Evolutionary conservation across 2,888 invertebrate species (phyloP).

Genomic region (Trilocha varians): DNA sequence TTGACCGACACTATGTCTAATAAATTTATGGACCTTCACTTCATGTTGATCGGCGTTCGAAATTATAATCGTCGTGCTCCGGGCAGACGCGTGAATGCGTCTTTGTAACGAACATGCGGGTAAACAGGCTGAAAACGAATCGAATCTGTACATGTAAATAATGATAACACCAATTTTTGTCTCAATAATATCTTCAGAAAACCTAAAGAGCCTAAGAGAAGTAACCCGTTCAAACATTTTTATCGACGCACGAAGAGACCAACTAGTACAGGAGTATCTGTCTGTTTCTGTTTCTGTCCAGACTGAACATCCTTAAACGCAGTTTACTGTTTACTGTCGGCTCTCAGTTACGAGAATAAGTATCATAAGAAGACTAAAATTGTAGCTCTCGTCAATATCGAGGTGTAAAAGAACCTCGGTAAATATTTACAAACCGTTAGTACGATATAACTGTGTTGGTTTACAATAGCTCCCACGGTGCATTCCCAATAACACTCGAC

Average conservation of each 20-base stretch:
- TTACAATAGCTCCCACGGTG: conserved; percentile 27
- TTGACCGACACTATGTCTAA: conserved; percentile 71
- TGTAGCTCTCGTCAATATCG: no score
- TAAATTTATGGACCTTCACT: conserved; percentile 71
- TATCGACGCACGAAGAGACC: no score
- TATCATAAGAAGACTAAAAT: no score
- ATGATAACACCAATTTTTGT: neutral
- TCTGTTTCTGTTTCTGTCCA: no score
- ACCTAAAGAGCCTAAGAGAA: no score
- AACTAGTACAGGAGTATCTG: no score
- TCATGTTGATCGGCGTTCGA: conserved; percentile 70
- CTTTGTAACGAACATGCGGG: neutral
- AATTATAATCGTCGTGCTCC: conserved; percentile 68
- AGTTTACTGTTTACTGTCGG: no score
- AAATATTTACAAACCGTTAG: neutral
- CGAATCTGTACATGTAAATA: neutral
- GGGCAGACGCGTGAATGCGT: conserved; percentile 40
- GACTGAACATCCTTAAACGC: no score
- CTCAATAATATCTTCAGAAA: no score
- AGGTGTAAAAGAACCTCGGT: neutral
- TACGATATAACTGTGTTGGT: conserved; percentile 2
- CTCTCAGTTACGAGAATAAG: no score
- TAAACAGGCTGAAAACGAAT: neutral
- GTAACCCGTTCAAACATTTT: no score
- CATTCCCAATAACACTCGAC: conserved; percentile 20